These are phyloP conservation scores for Trachymyrmex septentrionalis DNA, from an alignment of 1,140 invertebrate species.

Conservation along the genomic window DNA sequence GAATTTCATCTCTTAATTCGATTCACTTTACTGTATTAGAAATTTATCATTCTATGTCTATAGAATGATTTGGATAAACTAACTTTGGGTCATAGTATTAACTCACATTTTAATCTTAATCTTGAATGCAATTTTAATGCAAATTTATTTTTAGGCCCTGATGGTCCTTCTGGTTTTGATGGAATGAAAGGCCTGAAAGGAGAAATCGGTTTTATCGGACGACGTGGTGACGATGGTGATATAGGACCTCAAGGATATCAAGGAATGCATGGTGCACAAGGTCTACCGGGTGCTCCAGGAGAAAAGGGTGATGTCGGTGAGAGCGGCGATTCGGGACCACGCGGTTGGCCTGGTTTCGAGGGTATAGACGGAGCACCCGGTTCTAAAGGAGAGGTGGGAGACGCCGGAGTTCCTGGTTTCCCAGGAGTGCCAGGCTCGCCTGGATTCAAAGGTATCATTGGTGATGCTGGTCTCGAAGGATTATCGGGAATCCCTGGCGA, in stretches of 20 bases:
- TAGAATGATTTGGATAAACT: not conserved
- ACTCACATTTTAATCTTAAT: not conserved
- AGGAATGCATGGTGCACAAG: slow-evolving; percentile 85
- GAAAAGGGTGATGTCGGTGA: slow-evolving; percentile 85
- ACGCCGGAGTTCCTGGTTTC: slow-evolving; percentile 85
- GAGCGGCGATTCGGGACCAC: slow-evolving; percentile 81
- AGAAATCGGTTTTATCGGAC: slow-evolving; percentile 87
- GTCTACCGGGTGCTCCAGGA: slow-evolving; percentile 87
- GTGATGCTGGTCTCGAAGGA: slow-evolving; percentile 83
- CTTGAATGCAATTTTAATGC: slow-evolving; percentile 1
- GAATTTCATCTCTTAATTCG: not conserved
- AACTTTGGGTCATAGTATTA: not conserved
- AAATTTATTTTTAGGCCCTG: slow-evolving; percentile 61
- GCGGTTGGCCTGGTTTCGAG: slow-evolving; percentile 84
- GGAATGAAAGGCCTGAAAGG: slow-evolving; percentile 86
- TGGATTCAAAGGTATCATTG: slow-evolving; percentile 83
- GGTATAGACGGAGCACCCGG: slow-evolving; percentile 87
- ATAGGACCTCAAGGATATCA: slow-evolving; percentile 85
- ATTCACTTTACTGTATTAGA: not conserved
- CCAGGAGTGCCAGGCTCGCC: slow-evolving; percentile 86
- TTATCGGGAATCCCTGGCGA: slow-evolving; percentile 84
- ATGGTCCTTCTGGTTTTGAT: slow-evolving; percentile 78
- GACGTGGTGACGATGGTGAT: slow-evolving; percentile 88
- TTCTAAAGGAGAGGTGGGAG: slow-evolving; percentile 88
- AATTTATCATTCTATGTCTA: not conserved